phyloP scores from a whole-genome alignment of 2,888 invertebrate genomes.

The Hyppa rectilinea region DNA sequence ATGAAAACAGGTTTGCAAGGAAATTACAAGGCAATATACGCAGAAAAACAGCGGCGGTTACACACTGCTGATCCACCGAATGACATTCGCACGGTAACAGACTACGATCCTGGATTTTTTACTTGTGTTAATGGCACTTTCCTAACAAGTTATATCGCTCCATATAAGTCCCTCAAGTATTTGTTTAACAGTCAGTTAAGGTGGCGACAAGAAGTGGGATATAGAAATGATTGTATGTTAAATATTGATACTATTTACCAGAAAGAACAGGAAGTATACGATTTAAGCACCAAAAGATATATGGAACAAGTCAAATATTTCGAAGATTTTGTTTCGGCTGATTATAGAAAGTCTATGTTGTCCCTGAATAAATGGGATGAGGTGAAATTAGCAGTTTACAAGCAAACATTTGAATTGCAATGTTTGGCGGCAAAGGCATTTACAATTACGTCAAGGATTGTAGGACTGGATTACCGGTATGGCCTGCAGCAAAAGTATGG shows the following conservation, averaged over 20 bases:
- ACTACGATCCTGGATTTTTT: conserved; percentile 78
- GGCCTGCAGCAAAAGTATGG: conserved; percentile 92
- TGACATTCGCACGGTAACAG: conserved; percentile 74
- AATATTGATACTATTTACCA: conserved; percentile 90
- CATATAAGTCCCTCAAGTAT: conserved; percentile 77
- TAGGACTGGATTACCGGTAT: conserved; percentile 92
- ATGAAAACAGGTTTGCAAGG: conserved; percentile 71
- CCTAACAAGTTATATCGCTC: conserved; percentile 66
- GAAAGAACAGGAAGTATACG: conserved; percentile 88
- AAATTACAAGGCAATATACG: conserved; percentile 77
- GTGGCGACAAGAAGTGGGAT: conserved; percentile 79
- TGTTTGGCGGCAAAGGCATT: conserved; percentile 82
- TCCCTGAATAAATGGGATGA: conserved; percentile 88
- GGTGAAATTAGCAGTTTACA: conserved; percentile 81
- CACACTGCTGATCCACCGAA: conserved; percentile 68
- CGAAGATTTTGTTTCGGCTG: conserved; percentile 91
- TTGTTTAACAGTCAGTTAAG: conserved; percentile 72
- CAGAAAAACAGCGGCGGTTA: conserved; percentile 73
- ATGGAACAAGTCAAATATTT: conserved; percentile 90
- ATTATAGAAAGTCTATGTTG: conserved; percentile 91
- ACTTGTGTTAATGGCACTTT: conserved; percentile 72
- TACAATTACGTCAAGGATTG: conserved; percentile 84
- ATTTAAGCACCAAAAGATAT: conserved; percentile 85
- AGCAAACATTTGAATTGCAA: conserved; percentile 84
- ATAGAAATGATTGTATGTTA: conserved; percentile 85